These are phyloP conservation scores for Limnodromus scolopaceus DNA, from an alignment of 2,797 vertebrate genomes.

Conservation along the genomic window DNA sequence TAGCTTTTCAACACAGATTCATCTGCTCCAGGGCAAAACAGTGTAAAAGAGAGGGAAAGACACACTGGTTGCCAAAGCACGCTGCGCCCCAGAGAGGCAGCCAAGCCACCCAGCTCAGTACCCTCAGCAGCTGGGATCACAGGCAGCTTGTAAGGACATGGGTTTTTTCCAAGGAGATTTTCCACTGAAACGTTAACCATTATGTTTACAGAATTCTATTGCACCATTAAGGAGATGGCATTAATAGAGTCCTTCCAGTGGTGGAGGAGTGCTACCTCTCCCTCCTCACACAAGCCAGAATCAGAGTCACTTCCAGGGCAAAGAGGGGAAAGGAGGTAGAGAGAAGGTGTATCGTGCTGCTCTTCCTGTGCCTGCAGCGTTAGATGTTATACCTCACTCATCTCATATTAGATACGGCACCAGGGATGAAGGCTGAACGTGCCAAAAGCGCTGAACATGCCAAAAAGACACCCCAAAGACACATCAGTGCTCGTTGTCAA, in stretches of 20 bases:
- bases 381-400: not conserved
- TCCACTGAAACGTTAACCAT: not conserved
- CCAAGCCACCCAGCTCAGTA: not conserved
- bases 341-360: not conserved
- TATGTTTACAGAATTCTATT: not conserved
- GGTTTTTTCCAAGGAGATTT: not conserved
- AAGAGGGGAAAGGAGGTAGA: not conserved
- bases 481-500: not conserved
- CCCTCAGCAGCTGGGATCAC: not conserved
- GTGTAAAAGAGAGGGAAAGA: not conserved
- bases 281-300: not conserved
- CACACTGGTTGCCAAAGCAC: not conserved
- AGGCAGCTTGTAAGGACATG: not conserved
- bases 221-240: not conserved
- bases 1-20: not conserved
- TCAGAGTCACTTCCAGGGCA: not conserved
- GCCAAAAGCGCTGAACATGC: not conserved
- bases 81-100: not conserved
- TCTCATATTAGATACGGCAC: not conserved
- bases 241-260: not conserved
- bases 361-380: not conserved
- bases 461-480: not conserved
- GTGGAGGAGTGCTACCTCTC: not conserved
- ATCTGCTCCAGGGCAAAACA: not conserved
- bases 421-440: not conserved